Conservation (phyloP, 2,888 invertebrate species). For the Cancer borealis region DNA sequence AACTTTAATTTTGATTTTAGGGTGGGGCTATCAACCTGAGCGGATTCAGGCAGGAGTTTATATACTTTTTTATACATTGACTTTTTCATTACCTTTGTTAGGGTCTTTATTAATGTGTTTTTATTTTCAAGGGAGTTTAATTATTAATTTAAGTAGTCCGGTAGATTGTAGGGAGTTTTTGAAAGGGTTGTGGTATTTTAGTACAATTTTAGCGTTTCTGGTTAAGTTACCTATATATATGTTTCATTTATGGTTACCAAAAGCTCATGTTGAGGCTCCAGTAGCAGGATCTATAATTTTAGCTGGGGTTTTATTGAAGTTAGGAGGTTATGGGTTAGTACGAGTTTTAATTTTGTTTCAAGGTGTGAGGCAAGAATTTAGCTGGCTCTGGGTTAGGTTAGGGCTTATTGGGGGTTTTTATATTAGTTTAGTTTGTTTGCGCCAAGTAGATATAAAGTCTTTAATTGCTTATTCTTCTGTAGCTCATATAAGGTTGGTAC, state of each 20-base stretch:
- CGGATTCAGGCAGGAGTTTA: too few relatives aligned
- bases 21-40: too few relatives aligned
- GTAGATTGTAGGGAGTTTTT: too few relatives aligned
- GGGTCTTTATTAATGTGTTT: too few relatives aligned
- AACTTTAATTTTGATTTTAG: too few relatives aligned
- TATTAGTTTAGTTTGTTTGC: too few relatives aligned
- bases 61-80: too few relatives aligned
- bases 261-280: conserved; percentile 39
- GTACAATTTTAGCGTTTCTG: not conserved
- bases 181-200: not conserved
- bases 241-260: conserved; percentile 11
- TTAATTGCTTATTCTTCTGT: conserved; percentile 1
- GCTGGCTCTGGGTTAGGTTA: conserved; percentile 81
- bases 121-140: too few relatives aligned
- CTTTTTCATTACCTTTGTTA: too few relatives aligned
- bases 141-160: too few relatives aligned
- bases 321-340: conserved; percentile 86
- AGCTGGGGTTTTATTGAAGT: conserved; percentile 18
- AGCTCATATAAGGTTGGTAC: too few relatives aligned
- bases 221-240: conserved; percentile 32
- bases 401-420: conserved; percentile 83
- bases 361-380: not conserved
- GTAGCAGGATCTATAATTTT: too few relatives aligned
- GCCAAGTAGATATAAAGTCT: conserved; percentile 47
- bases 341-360: conserved; percentile 82